These are phyloP conservation scores for Pilophorus perplexus DNA, from an alignment of 2,888 invertebrate genomes.

Conservation along the genomic window DNA sequence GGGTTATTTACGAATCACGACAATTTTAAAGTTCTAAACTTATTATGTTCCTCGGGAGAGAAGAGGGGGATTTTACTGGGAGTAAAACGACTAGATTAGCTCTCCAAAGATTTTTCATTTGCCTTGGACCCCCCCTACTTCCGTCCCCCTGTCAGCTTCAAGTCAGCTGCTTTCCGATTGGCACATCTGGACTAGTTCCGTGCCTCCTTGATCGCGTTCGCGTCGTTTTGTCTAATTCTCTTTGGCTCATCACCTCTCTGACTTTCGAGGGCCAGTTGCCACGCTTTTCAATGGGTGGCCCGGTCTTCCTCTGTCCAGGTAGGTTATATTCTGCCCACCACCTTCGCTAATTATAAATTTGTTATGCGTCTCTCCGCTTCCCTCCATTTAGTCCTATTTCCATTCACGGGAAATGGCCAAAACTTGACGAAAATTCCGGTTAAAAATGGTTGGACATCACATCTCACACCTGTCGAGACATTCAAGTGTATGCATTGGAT, in stretches of 20 bases:
- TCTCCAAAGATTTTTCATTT: conserved; percentile 26
- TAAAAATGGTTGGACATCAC: no score
- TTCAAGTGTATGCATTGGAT: no score
- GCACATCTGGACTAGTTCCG: background rate
- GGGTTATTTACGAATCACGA: conserved; percentile 35
- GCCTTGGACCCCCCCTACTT: no score
- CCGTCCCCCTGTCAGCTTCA: background rate
- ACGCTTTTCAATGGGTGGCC: no score
- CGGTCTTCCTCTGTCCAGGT: no score
- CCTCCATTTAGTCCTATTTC: no score
- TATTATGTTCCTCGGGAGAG: conserved; percentile 27
- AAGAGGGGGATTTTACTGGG: conserved; percentile 11
- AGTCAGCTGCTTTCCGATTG: conserved; percentile 1
- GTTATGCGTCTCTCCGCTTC: background rate
- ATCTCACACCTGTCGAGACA: no score
- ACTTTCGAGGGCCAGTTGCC: no score
- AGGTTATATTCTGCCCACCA: no score
- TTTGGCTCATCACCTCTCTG: no score
- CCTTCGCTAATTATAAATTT: conserved; percentile 14
- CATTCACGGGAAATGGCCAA: no score
- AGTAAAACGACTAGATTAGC: conserved; percentile 34
- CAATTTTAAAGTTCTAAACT: conserved; percentile 37
- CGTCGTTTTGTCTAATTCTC: conserved; percentile 16
- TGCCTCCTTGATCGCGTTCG: background rate
- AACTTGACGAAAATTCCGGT: no score